Percentiles rank a stretch among this genome's conserved stretches.
Conservation (phyloP, 2,113 vertebrate genomes). For the Corythaeola cristata region DNA sequence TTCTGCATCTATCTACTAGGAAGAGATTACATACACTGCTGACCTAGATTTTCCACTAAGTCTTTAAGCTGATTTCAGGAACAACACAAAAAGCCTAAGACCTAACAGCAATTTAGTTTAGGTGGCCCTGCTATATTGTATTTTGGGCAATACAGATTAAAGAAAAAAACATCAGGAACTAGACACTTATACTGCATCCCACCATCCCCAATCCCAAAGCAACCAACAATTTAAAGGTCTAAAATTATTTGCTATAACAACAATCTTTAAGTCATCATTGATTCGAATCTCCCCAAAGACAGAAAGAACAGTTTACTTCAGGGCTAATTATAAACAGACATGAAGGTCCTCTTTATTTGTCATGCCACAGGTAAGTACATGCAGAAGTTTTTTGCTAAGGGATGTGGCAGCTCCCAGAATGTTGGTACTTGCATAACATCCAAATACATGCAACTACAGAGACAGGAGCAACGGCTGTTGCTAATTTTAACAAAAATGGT, state of each 20-base stretch:
- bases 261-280: background rate
- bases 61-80: background rate
- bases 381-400: constrained; percentile 77
- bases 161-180: background rate
- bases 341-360: background rate
- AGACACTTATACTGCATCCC: background rate
- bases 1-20: background rate
- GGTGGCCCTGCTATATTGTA: background rate
- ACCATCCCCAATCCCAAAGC: background rate
- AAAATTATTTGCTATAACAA: background rate
- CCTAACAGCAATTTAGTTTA: background rate
- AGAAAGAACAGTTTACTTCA: background rate
- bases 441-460: constrained; percentile 74
- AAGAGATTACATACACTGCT: background rate
- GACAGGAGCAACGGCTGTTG: constrained; percentile 64
- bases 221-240: background rate
- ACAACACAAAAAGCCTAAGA: background rate
- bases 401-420: constrained; percentile 70
- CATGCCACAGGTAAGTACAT: constrained; percentile 72
- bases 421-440: constrained; percentile 73
- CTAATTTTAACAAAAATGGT: constrained; percentile 78
- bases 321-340: background rate
- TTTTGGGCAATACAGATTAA: background rate
- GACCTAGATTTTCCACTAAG: background rate
- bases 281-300: background rate